A percentile compares a stretch with the other conserved stretches of the same genome.
Evolutionary conservation across 2,797 vertebrate genomes (phyloP).

Genomic region (Schizopygopsis pylzovi): DNA sequence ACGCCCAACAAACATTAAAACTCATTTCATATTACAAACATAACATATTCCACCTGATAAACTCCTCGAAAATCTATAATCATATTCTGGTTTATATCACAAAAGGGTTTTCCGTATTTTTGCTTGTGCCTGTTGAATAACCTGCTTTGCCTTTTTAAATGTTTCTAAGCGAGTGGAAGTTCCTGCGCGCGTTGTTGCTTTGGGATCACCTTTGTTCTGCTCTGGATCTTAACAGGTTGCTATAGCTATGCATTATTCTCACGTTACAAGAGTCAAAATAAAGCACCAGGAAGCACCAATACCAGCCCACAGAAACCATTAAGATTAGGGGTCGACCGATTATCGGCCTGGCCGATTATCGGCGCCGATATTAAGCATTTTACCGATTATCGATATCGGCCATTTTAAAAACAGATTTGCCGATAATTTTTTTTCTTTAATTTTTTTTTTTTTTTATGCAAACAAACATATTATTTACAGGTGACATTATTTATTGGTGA

Average conservation of each 20-base stretch:
- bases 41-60: background rate
- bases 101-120: constrained; percentile 66
- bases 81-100: background rate
- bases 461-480: too few relatives aligned
- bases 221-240: constrained; percentile 61
- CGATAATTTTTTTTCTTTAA: too few relatives aligned
- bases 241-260: constrained; percentile 49
- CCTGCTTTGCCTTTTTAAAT: constrained; percentile 63
- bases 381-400: too few relatives aligned
- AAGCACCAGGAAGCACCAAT: constrained; percentile 61
- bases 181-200: constrained; percentile 33
- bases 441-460: too few relatives aligned
- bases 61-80: background rate
- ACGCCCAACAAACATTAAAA: constrained; percentile 9
- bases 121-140: constrained; percentile 73
- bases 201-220: constrained; percentile 43
- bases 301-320: constrained; percentile 54
- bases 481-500: too few relatives aligned
- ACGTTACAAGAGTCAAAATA: constrained; percentile 68
- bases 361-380: too few relatives aligned
- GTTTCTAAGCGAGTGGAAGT: constrained; percentile 59
- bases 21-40: constrained; percentile 10
- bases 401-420: too few relatives aligned
- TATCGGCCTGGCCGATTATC: too few relatives aligned
- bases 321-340: too few relatives aligned